Evolutionary conservation across 2,113 vertebrate genomes (phyloP), one percentile per base, ranked within the genome.

Genomic region (Rafetus swinhoei): DNA sequence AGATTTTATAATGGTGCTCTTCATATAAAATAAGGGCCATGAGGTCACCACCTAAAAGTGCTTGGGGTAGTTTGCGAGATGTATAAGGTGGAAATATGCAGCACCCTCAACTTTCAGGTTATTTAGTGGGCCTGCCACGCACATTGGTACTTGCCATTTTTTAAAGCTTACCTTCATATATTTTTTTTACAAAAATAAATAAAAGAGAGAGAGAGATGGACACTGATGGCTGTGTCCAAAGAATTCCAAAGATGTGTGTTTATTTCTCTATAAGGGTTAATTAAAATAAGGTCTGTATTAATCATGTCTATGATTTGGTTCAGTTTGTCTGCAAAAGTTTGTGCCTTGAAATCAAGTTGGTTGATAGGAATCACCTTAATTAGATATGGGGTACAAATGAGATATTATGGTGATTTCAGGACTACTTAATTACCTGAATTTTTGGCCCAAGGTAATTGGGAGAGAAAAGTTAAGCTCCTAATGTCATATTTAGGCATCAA

Each of bases 1-100:
- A 96, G 86, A 85, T 97, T 97, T 96, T 97, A 91, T 97, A 95
- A 97, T 97, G 97, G 96, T 97, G 90, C 84, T 96, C 94, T 96
- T 97, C 94, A 96, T 81, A 50, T 74, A 92, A 96, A 97, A 53
- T 89, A 93, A 96, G 90, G 94, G 94, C 95, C 96, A 87, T 88
- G 54, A 72, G 84, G 93, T 95, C 93, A 72, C 62, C 96, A 87
- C 87, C 56, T 88, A 77, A 92, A 94, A 93, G 93, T 95, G 74
- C 93, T 97, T 93, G 90, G 94, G 91, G 94, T 97, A 87, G 83
- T 89, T 88, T 85, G 86, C 87, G 83, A 96, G 81, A 87, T 93
- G 82, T 0, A 92, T 81, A 97, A 72, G 25, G 92, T 95, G 87
- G 91, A 90, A 96, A 85, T 93, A 96, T 92, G 95, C 55, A 96